phyloP scores from a whole-genome alignment of 53 echinoderm and acorn worm genomes.

The Stichopus horrens region DNA sequence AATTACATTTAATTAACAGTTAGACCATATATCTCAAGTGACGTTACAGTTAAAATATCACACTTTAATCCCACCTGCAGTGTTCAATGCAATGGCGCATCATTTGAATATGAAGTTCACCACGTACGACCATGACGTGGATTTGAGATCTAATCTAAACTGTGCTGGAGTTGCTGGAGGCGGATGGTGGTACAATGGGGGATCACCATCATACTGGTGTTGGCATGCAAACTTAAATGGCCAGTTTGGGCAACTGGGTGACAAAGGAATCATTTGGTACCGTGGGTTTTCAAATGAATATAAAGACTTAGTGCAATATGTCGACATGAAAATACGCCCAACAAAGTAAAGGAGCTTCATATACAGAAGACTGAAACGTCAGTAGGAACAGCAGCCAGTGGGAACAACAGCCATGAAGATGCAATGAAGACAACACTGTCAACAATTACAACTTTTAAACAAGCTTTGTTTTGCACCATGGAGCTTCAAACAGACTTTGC shows the following conservation, averaged over 20 bases:
- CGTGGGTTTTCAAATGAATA: neutral
- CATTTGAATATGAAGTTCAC: neutral
- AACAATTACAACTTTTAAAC: no score
- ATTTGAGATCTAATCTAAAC: neutral
- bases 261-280: neutral
- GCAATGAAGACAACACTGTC: no score
- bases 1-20: no score
- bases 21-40: no score
- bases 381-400: no score
- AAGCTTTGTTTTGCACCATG: no score
- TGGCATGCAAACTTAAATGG: neutral
- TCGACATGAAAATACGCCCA: conserved; percentile 2
- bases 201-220: neutral
- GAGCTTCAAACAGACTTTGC: no score
- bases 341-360: neutral
- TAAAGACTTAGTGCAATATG: neutral
- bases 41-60: no score
- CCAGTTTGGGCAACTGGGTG: neutral
- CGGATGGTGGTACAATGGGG: conserved; percentile 3
- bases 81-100: neutral
- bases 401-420: no score
- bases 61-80: neutral
- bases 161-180: neutral
- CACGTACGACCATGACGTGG: neutral
- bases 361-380: no score